These are phyloP conservation scores for Smithornis capensis DNA, from an alignment of 2,113 vertebrate species.

Conservation along the genomic window DNA sequence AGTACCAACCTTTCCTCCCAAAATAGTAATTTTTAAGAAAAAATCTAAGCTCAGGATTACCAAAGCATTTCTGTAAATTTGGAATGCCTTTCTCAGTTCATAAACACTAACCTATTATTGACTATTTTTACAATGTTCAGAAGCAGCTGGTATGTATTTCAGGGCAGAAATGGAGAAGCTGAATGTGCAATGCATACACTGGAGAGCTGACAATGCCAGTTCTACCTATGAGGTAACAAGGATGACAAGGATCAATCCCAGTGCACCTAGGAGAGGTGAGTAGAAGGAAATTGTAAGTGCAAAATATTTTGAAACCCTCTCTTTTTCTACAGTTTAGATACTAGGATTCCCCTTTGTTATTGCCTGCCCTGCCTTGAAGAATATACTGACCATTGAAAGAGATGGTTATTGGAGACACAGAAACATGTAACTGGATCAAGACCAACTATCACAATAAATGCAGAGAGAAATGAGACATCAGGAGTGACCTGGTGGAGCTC, in stretches of 20 bases:
- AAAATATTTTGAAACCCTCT: background rate
- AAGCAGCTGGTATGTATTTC: background rate
- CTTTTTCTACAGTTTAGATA: background rate
- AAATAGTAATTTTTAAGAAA: background rate
- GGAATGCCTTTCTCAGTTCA: background rate
- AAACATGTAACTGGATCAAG: background rate
- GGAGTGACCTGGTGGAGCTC: background rate
- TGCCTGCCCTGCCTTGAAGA: background rate
- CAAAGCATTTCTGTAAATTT: background rate
- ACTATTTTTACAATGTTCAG: constrained; percentile 31
- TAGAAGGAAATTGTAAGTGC: background rate
- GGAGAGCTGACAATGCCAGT: background rate
- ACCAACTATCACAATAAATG: background rate
- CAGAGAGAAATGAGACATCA: background rate
- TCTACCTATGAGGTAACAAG: background rate
- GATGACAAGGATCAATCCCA: background rate
- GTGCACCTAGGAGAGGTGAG: background rate
- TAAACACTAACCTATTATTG: constrained; percentile 41
- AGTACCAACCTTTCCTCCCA: no score
- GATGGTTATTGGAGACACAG: background rate
- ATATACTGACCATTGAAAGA: background rate
- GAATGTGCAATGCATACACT: background rate
- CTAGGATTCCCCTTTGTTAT: background rate
- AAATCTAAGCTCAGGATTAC: background rate
- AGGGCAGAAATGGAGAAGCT: background rate